phyloP scores from a whole-genome alignment of 2,113 vertebrate species.

The Phylloscopus whistleri region DNA sequence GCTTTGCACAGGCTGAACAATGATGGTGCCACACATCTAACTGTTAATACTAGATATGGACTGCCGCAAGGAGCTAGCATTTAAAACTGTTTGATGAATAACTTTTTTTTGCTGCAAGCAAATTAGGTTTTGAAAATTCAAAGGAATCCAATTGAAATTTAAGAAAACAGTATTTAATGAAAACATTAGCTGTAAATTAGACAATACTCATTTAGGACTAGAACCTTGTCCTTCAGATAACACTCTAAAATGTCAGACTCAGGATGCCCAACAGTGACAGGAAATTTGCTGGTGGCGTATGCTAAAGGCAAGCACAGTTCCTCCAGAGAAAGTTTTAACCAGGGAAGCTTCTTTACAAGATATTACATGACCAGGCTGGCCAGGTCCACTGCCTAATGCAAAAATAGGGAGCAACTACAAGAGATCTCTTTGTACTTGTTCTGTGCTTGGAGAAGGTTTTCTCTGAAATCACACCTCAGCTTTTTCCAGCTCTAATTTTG shows the following conservation, averaged over 20 bases:
- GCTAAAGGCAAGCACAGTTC: not conserved
- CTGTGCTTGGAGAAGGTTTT: not conserved
- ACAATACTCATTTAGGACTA: not conserved
- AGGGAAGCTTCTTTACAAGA: not conserved
- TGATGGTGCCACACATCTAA: not conserved
- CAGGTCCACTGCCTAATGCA: not conserved
- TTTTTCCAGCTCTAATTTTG: not conserved
- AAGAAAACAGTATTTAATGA: not conserved
- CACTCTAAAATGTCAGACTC: not conserved
- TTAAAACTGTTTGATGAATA: not conserved
- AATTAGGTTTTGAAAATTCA: not conserved
- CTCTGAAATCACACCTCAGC: not conserved
- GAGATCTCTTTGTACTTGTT: not conserved
- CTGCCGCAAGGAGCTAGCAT: not conserved
- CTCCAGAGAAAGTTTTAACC: not conserved
- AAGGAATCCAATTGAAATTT: not conserved
- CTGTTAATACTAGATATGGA: not conserved
- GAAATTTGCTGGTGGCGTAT: not conserved
- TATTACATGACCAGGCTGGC: not conserved
- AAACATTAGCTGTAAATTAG: not conserved
- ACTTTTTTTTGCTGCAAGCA: not conserved
- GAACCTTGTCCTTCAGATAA: not conserved
- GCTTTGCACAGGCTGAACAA: slow-evolving; percentile 2
- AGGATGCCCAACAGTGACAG: not conserved
- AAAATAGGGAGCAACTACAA: not conserved